Evolutionary conservation across 2,113 vertebrate species (phyloP).

Genomic region (Seriola quinqueradiata): DNA sequence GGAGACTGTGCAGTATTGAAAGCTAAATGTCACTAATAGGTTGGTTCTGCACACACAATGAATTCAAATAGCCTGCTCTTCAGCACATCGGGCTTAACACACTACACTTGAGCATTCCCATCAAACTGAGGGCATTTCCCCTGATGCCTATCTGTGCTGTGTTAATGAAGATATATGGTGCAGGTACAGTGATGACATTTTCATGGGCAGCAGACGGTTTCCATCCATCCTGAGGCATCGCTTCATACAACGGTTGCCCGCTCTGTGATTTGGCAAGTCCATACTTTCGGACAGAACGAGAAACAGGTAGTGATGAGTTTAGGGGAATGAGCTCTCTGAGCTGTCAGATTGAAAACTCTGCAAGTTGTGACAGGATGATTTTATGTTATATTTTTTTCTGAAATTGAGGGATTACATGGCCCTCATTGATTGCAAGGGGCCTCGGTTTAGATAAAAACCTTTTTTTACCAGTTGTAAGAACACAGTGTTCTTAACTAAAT

Average conservation of each 20-base stretch:
- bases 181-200: constrained; percentile 75
- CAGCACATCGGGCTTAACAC: constrained; percentile 40
- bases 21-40: constrained; percentile 64
- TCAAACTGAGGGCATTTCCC: constrained; percentile 69
- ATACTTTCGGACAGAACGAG: constrained; percentile 39
- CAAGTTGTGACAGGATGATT: constrained; percentile 12
- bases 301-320: constrained; percentile 19
- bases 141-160: constrained; percentile 56
- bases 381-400: constrained; percentile 35
- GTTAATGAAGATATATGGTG: constrained; percentile 76
- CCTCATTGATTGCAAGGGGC: neutral
- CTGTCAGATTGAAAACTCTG: constrained; percentile 45
- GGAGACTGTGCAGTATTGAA: constrained; percentile 35
- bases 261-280: constrained; percentile 53
- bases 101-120: constrained; percentile 56
- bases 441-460: neutral
- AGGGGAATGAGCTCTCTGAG: constrained; percentile 24
- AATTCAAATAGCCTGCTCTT: constrained; percentile 59
- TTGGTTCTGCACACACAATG: constrained; percentile 64
- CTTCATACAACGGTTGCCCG: constrained; percentile 55
- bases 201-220: constrained; percentile 64
- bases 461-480: neutral
- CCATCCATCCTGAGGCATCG: constrained; percentile 62
- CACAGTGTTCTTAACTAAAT: neutral
- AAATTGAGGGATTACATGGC: neutral